Evolutionary conservation across 2,113 vertebrate species (phyloP).

Genomic region (Eulemur rufifrons): DNA sequence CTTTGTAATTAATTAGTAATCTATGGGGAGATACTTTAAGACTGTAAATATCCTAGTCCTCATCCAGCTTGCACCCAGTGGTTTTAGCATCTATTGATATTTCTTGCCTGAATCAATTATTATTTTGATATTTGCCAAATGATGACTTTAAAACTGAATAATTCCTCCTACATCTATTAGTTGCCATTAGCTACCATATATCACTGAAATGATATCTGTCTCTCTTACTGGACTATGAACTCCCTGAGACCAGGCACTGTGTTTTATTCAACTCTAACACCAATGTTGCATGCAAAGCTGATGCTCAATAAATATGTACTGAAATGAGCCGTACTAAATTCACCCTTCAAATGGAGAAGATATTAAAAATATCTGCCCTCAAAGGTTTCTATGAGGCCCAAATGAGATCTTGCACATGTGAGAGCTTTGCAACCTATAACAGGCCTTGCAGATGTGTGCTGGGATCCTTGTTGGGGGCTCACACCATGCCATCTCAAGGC

Average conservation of each 20-base stretch:
- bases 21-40: not conserved
- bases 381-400: not conserved
- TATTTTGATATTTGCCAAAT: constrained; percentile 38
- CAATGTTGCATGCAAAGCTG: not conserved
- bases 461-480: not conserved
- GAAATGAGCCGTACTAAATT: not conserved
- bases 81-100: constrained; percentile 25
- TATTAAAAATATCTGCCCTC: not conserved
- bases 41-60: not conserved
- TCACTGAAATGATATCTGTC: not conserved
- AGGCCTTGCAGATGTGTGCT: not conserved
- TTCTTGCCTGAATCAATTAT: not conserved
- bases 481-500: not conserved
- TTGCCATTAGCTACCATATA: not conserved
- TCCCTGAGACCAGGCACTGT: not conserved
- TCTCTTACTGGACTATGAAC: not conserved
- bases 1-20: constrained; percentile 17
- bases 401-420: not conserved
- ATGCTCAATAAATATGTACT: not conserved
- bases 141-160: constrained; percentile 10
- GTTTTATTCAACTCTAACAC: not conserved
- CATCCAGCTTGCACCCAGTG: not conserved
- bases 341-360: not conserved
- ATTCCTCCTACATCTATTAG: not conserved
- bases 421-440: not conserved